Percentiles rank a stretch among this genome's conserved stretches.
Evolutionary conservation across 2,113 vertebrate genomes (phyloP).

Genomic region (Hemichromis elongatus): DNA sequence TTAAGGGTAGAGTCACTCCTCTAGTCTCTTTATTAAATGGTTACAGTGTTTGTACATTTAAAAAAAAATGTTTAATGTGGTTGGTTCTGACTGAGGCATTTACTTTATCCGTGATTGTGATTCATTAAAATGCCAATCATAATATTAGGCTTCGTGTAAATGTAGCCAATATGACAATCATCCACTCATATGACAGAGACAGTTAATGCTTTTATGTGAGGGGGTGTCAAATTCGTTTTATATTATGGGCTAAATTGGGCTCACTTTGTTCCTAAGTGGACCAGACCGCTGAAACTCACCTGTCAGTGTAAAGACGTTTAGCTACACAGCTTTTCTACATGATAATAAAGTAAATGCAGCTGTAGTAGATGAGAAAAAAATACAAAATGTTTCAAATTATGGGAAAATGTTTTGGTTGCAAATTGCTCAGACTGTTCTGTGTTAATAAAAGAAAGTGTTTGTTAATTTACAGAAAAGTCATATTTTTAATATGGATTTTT

Average conservation of each 20-base stretch:
- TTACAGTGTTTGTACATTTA: fast-evolving
- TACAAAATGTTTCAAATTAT: neutral
- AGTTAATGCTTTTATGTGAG: neutral
- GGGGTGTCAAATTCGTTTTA: neutral
- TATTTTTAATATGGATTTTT: neutral
- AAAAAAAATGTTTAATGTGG: too few species aligned
- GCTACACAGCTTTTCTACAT: neutral
- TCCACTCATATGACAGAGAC: neutral
- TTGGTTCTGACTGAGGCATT: neutral
- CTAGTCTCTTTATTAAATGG: neutral
- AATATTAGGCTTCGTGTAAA: neutral
- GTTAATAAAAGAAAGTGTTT: too few species aligned
- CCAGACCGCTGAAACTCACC: neutral
- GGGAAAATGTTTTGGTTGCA: neutral
- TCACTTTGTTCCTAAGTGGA: neutral
- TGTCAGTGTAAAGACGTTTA: neutral
- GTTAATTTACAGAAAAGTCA: too few species aligned
- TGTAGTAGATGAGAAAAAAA: neutral
- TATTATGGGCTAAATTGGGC: neutral
- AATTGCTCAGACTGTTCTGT: neutral
- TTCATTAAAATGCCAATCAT: neutral
- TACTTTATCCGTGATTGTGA: neutral
- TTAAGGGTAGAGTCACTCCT: neutral
- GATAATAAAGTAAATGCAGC: too few species aligned
- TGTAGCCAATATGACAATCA: neutral